A percentile compares a stretch with the other conserved stretches of the same genome.
Conservation (phyloP, 2,113 vertebrate genomes). For the Apaloderma vittatum region DNA sequence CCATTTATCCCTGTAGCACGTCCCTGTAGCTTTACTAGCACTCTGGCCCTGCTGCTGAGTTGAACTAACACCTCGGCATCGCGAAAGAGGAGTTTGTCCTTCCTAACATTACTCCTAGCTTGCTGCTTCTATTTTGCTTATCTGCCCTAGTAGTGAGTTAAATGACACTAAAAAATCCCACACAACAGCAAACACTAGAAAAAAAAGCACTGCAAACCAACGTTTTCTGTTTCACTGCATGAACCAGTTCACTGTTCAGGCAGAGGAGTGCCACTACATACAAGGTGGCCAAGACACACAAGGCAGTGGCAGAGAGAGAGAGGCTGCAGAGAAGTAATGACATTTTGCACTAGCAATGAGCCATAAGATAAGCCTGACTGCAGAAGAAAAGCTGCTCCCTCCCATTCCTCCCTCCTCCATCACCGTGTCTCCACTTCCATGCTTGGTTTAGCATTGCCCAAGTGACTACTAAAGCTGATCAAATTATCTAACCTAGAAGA, state of each 20-base stretch:
- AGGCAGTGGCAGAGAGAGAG: background rate
- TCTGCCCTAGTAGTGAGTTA: background rate
- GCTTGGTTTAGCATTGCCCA: background rate
- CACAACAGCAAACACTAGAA: too few species aligned
- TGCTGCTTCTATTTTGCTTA: background rate
- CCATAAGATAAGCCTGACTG: background rate
- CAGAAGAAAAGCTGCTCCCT: background rate
- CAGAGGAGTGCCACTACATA: background rate
- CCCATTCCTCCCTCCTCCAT: background rate
- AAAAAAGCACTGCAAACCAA: background rate
- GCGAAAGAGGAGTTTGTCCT: background rate
- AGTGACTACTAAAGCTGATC: background rate
- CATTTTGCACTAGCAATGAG: background rate
- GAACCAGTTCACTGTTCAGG: background rate
- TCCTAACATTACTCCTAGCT: background rate
- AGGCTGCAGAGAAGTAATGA: background rate
- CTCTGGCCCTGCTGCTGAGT: background rate
- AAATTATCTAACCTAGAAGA: background rate
- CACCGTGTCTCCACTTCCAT: background rate
- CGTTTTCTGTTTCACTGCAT: background rate
- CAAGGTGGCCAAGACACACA: background rate
- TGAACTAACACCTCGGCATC: background rate
- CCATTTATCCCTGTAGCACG: background rate
- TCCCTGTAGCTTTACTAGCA: background rate
- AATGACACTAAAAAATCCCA: background rate